These are phyloP conservation scores for Parasteatoda tepidariorum DNA, from an alignment of 1,140 invertebrate species.

Conservation along the genomic window DNA sequence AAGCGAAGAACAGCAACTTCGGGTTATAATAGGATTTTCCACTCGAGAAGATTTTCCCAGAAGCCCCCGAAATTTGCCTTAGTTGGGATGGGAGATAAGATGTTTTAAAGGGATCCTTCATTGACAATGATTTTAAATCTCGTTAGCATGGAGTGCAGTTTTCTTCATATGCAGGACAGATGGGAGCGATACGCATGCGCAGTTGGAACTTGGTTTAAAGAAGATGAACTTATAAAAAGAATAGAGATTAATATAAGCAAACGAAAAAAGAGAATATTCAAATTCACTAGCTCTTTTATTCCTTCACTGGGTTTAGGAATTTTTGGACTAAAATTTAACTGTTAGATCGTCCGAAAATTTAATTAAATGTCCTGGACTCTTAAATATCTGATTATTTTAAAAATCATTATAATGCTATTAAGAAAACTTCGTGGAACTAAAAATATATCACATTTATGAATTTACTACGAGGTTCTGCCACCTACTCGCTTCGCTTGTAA, in stretches of 20 bases:
- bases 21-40: conserved; percentile 40
- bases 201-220: neutral
- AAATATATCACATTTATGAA: no score
- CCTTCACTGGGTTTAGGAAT: neutral
- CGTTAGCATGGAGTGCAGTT: conserved; percentile 15
- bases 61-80: conserved; percentile 34
- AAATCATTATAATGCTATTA: no score
- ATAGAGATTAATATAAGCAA: no score
- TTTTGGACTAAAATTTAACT: neutral
- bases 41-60: conserved; percentile 30
- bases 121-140: conserved; percentile 39
- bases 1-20: conserved; percentile 31
- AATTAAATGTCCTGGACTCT: neutral
- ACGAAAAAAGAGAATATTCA: neutral
- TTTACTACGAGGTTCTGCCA: no score
- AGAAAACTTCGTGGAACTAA: no score
- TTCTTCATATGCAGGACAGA: conserved; percentile 8
- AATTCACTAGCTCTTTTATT: neutral
- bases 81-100: conserved; percentile 35
- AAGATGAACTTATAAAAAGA: no score
- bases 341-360: neutral
- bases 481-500: no score
- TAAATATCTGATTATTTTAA: no score
- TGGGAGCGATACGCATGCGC: conserved; percentile 29
- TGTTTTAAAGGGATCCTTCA: conserved; percentile 34